Evolutionary conservation across 2,888 invertebrate genomes (phyloP), one percentile per base, ranked within the genome.

Genomic region (Cephus rjabovi): DNA sequence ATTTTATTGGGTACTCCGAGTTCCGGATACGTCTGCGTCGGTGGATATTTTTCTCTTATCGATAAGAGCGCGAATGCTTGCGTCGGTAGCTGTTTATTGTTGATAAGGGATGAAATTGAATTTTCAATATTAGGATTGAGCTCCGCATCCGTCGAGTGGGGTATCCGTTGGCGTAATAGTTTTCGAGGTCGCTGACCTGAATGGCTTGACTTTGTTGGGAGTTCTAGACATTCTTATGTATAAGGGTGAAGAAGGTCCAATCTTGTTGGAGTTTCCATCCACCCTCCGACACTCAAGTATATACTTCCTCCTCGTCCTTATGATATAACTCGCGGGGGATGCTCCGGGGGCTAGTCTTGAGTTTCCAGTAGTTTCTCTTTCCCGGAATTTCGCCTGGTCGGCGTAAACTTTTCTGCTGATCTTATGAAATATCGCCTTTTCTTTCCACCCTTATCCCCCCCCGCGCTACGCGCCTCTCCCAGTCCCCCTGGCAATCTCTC

Each of bases 341-440:
- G n/a, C 31, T 71, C 33, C 33, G 31, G 3, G 34, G 34, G 71
- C 23, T 2, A 11, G 33, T 31, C 15, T 12, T 3, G 71, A 71
- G 71, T 12, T 30, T 71, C n/a, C 71, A 71, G 31, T 71, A 71
- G 71, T 71, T 71, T 71, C 71, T 31, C 71, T 11, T 33, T 34
- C 12, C 12, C 6, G 33, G 2, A 71, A 33, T 71, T 34, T 11
- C 31, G 82, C 75, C 31, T 2, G 56, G 23, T 56, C 23, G 56
- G 9, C 56, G 56, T 2, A 56, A 85, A 83, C 82, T 85, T 83
- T 81, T 76, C 77, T 76, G 76, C 56, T 73, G 37, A 77, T 81
- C 77, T 78, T 81, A 81, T 77, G 79, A 83, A 83, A 80, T 81
- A 79, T 80, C 56, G 70, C 30, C 37, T 75, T 74, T 56, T 34